Conservation (phyloP, 2,113 vertebrate genomes). For the Anser cygnoides region DNA sequence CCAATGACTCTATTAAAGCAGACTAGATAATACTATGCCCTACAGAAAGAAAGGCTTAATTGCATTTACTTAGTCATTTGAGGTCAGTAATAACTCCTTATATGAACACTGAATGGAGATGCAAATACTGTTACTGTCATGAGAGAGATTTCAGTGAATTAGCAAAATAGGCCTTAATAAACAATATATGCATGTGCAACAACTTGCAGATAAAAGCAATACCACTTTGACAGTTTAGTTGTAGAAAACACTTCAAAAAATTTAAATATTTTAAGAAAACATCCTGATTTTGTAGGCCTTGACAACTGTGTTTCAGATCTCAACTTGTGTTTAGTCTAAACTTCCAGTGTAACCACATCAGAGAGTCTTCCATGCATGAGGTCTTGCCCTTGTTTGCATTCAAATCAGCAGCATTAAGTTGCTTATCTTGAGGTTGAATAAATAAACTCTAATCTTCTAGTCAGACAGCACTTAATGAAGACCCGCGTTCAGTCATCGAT, state of each 20-base stretch:
- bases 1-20: neutral
- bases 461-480: conserved; percentile 29
- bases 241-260: conserved; percentile 12
- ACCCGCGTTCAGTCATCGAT: neutral
- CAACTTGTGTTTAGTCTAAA: conserved; percentile 68
- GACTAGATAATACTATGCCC: neutral
- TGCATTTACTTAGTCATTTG: neutral
- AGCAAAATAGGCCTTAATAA: conserved; percentile 20
- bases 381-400: conserved; percentile 69
- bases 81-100: neutral
- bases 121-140: neutral
- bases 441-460: conserved; percentile 57
- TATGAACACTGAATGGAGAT: neutral
- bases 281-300: conserved; percentile 48
- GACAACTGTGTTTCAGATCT: conserved; percentile 64
- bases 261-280: conserved; percentile 22
- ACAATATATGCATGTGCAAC: neutral
- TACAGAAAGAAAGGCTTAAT: neutral
- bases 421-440: conserved; percentile 60
- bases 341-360: conserved; percentile 65
- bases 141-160: conserved; percentile 42
- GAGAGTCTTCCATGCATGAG: conserved; percentile 59
- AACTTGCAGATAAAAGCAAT: conserved; percentile 36
- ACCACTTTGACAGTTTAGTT: conserved; percentile 12
- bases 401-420: conserved; percentile 68